Base-by-base conservation (phyloP, 2,888 invertebrate species). In the Tiliacea citrago region DNA sequence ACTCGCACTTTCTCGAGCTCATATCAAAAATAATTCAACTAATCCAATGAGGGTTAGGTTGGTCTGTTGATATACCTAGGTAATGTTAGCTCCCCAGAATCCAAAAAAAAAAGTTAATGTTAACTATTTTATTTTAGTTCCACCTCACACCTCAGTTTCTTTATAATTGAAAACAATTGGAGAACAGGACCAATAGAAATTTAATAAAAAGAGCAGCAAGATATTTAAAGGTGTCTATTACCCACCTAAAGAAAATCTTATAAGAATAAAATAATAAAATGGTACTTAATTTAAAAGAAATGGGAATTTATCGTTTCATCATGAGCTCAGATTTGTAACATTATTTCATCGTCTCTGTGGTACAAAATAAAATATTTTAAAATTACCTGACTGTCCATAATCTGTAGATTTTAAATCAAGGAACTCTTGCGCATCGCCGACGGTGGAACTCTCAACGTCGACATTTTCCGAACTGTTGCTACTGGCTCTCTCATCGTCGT, bases 341-440 rank as follows among this genome's bases (percentile, higher is more conserved):
- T 18, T 7, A 51, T 49, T 42, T 42, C 18, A 7, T 49, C 16
- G 47, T 47, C 47, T n/a, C n/a, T n/a, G n/a, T 47, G 47, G 16
- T 45, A 47, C 21, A 49, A 45, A 35, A 53, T 18, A 29, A 42
- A 57, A 35, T 21, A 55, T 42, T 42, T 9, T 13, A 29, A 12
- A 39, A 4, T 24, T 79, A 95, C 96, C 96, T 94, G 96, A 91
- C 91, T 93, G 94, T 87, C 92, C 91, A 91, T 93, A 96, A 90
- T 95, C 95, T 88, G 91, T 73, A 42, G 92, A 86, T 79, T 92
- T 93, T 16, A 88, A 79, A 66, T 92, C 93, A 21, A 88, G 74
- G 71, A 91, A 93, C 77, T 95, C 95, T n/a, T 92, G 92, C 68
- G 89, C 89, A 85, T 95, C 96, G 7, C 88, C 91, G 18, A 88